These are phyloP conservation scores for Lethrus apterus DNA, from an alignment of 1,140 invertebrate genomes.

Conservation along the genomic window DNA sequence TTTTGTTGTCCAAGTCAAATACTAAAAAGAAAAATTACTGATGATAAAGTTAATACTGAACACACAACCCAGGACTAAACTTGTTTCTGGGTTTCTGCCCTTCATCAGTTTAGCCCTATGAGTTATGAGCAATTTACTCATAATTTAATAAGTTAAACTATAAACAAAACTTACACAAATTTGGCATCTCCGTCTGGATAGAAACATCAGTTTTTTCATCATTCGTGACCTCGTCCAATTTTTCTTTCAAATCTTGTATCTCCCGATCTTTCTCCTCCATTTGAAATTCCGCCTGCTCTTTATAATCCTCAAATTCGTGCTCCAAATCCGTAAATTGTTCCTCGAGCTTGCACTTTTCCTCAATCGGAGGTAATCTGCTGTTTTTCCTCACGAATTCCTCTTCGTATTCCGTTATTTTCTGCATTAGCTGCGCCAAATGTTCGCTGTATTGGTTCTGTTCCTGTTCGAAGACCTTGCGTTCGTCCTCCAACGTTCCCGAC, in stretches of 20 bases:
- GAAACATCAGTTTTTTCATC: conserved; percentile 23
- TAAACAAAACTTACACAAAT: too few relatives aligned
- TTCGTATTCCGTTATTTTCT: conserved; percentile 72
- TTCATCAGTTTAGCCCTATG: too few relatives aligned
- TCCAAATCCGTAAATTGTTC: conserved; percentile 65
- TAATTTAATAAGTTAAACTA: too few relatives aligned
- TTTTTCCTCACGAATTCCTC: conserved; percentile 57
- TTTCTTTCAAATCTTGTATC: conserved; percentile 47
- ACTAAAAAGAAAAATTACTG: too few relatives aligned
- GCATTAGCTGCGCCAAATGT: conserved; percentile 63
- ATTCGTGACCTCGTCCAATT: conserved; percentile 39
- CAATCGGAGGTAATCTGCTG: conserved; percentile 61
- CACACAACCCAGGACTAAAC: too few relatives aligned
- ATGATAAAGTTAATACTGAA: too few relatives aligned
- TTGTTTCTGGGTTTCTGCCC: too few relatives aligned
- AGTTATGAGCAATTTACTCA: too few relatives aligned
- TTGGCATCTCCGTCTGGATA: conserved; percentile 23
- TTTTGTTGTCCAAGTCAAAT: conserved; percentile 21
- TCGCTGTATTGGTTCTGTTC: conserved; percentile 71
- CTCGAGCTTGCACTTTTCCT: conserved; percentile 66
- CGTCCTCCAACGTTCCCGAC: conserved; percentile 66
- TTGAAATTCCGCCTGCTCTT: conserved; percentile 42
- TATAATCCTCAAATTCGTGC: conserved; percentile 57
- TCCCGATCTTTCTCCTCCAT: conserved; percentile 46
- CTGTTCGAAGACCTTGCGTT: conserved; percentile 63